Evolutionary conservation across 30 jellyfish, hydroid and myxozoan genomes (phyloP).

Genomic region (Mastigias papua): DNA sequence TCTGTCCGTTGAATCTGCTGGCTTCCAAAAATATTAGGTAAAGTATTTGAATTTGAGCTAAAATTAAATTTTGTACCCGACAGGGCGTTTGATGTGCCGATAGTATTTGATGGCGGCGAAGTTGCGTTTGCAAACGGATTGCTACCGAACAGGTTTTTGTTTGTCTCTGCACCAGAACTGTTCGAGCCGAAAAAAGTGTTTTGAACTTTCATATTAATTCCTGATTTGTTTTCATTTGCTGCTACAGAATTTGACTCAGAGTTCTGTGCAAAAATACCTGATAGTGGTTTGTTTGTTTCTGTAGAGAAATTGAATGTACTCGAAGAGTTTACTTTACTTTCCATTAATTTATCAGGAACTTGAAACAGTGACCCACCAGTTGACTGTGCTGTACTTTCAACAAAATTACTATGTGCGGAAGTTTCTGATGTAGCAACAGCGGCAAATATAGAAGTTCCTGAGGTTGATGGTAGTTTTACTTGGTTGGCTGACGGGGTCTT

Average conservation of each 20-base stretch:
- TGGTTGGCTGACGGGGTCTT: neutral
- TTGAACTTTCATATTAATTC: neutral
- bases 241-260: neutral
- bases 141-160: conserved; percentile 11
- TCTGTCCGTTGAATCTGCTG: conserved; percentile 4
- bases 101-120: neutral
- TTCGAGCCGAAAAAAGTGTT: neutral
- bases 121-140: neutral
- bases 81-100: conserved; percentile 5
- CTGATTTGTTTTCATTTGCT: conserved; percentile 5
- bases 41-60: neutral
- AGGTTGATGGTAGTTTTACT: neutral
- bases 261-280: conserved; percentile 10
- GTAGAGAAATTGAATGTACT: conserved; percentile 11
- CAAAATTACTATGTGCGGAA: conserved; percentile 22
- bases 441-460: neutral
- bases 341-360: neutral
- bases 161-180: conserved; percentile 1
- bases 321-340: neutral
- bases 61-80: conserved; percentile 10
- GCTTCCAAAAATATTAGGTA: conserved; percentile 14
- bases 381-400: conserved; percentile 11
- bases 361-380: conserved; percentile 11
- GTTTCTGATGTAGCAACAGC: too few relatives aligned
- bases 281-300: neutral